Percentiles rank a stretch among this genome's conserved stretches.
phyloP scores from a whole-genome alignment of 2,888 invertebrate genomes.

The Germaria angustata region DNA sequence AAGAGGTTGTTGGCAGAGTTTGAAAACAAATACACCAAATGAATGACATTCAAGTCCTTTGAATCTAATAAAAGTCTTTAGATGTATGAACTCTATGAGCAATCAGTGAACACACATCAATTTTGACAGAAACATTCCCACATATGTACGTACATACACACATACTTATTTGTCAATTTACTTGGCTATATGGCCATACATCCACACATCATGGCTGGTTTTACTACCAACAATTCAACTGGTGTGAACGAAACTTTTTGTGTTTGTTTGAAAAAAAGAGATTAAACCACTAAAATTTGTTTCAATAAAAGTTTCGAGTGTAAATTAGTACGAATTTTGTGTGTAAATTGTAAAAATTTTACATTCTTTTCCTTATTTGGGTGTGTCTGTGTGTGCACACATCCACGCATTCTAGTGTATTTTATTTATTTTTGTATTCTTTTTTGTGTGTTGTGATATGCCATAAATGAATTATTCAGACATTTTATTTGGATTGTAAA shows the following conservation, averaged over 20 bases:
- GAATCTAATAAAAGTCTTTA: slow-evolving; percentile 7
- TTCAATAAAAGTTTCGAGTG: slow-evolving; percentile 45
- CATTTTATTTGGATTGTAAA: too few species aligned
- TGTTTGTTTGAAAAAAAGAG: neutral
- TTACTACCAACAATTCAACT: slow-evolving; percentile 18
- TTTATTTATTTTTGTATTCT: too few species aligned
- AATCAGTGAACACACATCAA: neutral
- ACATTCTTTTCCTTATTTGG: neutral
- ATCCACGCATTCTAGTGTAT: too few species aligned
- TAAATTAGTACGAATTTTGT: slow-evolving; percentile 50
- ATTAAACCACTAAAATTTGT: slow-evolving; percentile 39
- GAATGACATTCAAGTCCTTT: slow-evolving; percentile 34
- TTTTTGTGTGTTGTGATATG: too few species aligned
- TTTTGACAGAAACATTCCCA: neutral
- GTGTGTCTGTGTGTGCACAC: too few species aligned
- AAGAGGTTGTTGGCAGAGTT: neutral
- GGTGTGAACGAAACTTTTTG: neutral
- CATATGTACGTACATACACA: neutral
- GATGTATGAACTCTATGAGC: neutral
- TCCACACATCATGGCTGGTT: neutral
- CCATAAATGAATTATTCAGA: too few species aligned
- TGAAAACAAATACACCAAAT: slow-evolving; percentile 34
- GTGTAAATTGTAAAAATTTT: slow-evolving; percentile 26
- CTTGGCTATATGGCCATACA: neutral
- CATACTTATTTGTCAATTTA: neutral